Evolutionary conservation across 2,113 vertebrate genomes (phyloP), one percentile per base, ranked within the genome.

Genomic region (Pluvianellus socialis): DNA sequence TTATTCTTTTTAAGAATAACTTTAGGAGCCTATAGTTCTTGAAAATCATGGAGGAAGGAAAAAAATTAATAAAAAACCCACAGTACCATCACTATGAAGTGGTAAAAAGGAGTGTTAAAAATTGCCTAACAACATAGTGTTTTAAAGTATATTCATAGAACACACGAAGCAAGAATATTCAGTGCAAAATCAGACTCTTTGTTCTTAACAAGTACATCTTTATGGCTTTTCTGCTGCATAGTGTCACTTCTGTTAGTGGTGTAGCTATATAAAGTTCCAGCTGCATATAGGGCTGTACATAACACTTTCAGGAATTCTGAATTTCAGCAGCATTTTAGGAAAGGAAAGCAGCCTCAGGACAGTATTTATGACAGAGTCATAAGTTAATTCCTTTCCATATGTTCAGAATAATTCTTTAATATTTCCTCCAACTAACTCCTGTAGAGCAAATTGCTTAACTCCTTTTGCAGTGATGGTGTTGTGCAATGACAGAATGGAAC

Each of bases 81-180:
- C 23, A 61, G 26, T 56, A 30, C 10, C 20, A 83, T 61, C 45
- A 32, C 27, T 47, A 62, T 35, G 55, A 79, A 88, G 18, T 61
- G 56, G 10, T 17, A 77, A 91, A 95, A 91, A 63, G 38, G 20
- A 9, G 26, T 80, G 68, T 83, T 95, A 90, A 93, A 95, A 94
- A 94, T 56, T 85, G 61, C 45, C 79, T 83, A 50, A 84, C 30
- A 93, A 75, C 56, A 76, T 8, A 55, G 42, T n/a, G 15, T 9
- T 91, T 94, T 70, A 59, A 80, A 79, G 9, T 79, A 56, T 90
- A 93, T 90, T 93, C 79, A 90, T n/a, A 90, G 82, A 92, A 92
- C 45, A 85, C 30, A 52, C 15, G n/a, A 85, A 88, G 33, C 30
- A 92, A 86, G 53, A 90, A 61, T 82, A 92, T 79, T 92, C 79